Percentiles rank a stretch among this genome's conserved stretches.
These are phyloP conservation scores for Fragum sueziense DNA, from an alignment of 2,888 invertebrate species.

Conservation along the genomic window DNA sequence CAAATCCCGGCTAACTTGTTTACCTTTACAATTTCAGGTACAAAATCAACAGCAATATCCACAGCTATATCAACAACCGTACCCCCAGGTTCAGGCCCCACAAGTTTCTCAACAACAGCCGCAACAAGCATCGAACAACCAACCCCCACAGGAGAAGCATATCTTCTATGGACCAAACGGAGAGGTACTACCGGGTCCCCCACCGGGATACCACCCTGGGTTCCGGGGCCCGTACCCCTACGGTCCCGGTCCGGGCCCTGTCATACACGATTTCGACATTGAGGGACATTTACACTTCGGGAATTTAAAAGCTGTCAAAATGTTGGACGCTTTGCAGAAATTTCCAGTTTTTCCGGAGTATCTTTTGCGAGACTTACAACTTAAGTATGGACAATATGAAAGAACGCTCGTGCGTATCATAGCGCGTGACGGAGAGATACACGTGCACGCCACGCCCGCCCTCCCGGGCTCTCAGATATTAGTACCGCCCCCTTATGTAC, in stretches of 20 bases:
- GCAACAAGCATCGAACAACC: neutral
- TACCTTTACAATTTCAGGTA: too few species aligned
- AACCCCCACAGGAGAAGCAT: slow-evolving; percentile 43
- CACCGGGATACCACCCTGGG: slow-evolving; percentile 1
- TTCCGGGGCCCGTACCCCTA: neutral
- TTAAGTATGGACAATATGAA: slow-evolving; percentile 57
- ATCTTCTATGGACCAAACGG: slow-evolving; percentile 65
- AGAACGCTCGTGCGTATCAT: slow-evolving; percentile 54
- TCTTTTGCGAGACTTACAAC: slow-evolving; percentile 42
- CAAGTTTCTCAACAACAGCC: neutral
- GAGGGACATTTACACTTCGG: slow-evolving; percentile 58
- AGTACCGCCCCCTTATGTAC: slow-evolving; percentile 31
- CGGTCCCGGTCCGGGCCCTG: too few species aligned
- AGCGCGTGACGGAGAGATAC: slow-evolving; percentile 51
- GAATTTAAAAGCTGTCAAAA: slow-evolving; percentile 44
- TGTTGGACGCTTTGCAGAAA: slow-evolving; percentile 37
- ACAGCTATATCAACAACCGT: slow-evolving; percentile 1
- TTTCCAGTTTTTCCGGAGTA: slow-evolving; percentile 62
- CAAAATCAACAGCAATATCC: slow-evolving; percentile 2
- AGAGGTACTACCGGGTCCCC: slow-evolving; percentile 59
- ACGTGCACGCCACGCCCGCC: slow-evolving; percentile 58
- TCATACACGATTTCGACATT: slow-evolving; percentile 54
- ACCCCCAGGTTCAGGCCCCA: neutral
- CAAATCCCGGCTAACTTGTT: too few species aligned
- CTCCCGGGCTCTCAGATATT: slow-evolving; percentile 9